These are phyloP conservation scores for Corticium candelabrum DNA, from an alignment of 37 sponge, comb jelly and placozoan species.

Conservation along the genomic window DNA sequence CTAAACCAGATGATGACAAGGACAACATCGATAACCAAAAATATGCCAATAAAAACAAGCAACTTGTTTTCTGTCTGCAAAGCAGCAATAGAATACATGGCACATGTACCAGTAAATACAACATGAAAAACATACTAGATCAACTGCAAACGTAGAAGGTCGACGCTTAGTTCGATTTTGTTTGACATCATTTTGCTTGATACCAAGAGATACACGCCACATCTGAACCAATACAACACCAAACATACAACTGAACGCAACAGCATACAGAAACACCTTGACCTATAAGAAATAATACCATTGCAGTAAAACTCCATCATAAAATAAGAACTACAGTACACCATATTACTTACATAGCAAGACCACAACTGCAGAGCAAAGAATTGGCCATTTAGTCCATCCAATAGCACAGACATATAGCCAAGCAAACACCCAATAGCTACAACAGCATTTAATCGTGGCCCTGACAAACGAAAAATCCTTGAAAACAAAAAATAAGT, in stretches of 20 bases:
- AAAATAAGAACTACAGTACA: neutral
- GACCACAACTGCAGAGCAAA: neutral
- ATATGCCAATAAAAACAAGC: neutral
- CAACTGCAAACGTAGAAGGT: too few relatives aligned
- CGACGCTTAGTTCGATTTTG: too few relatives aligned
- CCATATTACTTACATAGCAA: neutral
- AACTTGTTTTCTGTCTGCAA: neutral
- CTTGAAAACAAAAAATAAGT: neutral
- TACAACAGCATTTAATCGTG: neutral
- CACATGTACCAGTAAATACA: too few relatives aligned
- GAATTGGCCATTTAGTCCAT: neutral
- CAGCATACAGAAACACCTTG: too few relatives aligned
- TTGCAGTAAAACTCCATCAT: neutral
- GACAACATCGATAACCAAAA: neutral
- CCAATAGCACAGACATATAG: neutral
- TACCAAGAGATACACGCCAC: too few relatives aligned
- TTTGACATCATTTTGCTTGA: too few relatives aligned
- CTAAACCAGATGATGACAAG: neutral
- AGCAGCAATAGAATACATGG: too few relatives aligned
- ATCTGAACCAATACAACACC: too few relatives aligned
- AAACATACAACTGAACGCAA: too few relatives aligned
- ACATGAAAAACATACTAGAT: too few relatives aligned
- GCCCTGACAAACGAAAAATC: neutral
- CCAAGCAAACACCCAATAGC: neutral
- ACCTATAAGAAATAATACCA: too few relatives aligned